Evolutionary conservation across 2,797 vertebrate species (phyloP).

Genomic region (Onychomys arenicola): DNA sequence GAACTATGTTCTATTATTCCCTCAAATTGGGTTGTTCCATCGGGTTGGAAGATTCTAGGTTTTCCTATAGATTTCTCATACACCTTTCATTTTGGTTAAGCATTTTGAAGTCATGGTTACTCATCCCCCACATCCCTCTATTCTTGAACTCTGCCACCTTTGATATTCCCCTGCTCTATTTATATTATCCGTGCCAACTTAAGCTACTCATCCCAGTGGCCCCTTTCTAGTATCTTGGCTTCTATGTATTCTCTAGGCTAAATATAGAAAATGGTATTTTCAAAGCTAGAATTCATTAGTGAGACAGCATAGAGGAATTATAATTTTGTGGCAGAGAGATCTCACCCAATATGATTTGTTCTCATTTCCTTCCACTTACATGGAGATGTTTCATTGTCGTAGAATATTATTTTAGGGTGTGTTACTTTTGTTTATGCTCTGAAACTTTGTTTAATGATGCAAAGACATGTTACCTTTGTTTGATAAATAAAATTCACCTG

Average conservation of each 20-base stretch:
- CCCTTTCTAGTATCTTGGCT: fast-evolving
- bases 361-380: neutral
- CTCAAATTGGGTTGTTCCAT: neutral
- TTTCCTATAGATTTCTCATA: neutral
- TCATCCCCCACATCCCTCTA: neutral
- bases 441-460: no score
- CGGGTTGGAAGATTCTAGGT: neutral
- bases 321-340: neutral
- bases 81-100: neutral
- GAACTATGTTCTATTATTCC: neutral
- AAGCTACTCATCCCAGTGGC: no score
- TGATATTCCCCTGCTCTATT: no score
- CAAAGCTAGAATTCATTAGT: neutral
- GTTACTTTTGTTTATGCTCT: no score
- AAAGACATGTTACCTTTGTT: no score
- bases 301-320: neutral
- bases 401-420: no score
- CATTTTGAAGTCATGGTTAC: neutral
- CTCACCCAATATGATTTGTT: neutral
- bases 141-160: neutral
- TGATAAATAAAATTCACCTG: no score
- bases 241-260: neutral
- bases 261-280: neutral
- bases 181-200: neutral
- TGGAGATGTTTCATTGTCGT: neutral